Conservation (phyloP, 2,113 vertebrate genomes). For the Cephalopholis sonnerati region DNA sequence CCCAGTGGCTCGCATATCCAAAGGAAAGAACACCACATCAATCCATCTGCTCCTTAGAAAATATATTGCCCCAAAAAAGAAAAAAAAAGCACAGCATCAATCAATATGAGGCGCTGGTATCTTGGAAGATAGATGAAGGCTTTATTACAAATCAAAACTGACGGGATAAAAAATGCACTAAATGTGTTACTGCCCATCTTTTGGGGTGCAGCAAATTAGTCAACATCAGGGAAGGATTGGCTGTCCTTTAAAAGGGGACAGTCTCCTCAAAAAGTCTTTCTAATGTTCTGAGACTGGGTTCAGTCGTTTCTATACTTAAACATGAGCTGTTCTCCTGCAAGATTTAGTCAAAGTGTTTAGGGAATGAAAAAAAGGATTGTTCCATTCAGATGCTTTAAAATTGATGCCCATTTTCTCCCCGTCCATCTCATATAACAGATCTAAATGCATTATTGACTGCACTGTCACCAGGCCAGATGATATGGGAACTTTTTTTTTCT, state of each 20-base stretch:
- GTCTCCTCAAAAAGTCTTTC: not conserved
- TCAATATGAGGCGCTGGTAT: slow-evolving; percentile 26
- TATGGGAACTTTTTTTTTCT: not conserved
- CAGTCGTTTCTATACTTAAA: not conserved
- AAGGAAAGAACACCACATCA: slow-evolving; percentile 38
- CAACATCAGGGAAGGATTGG: slow-evolving; percentile 13
- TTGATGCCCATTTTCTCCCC: not conserved
- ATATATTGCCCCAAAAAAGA: slow-evolving; percentile 4
- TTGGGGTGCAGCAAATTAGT: slow-evolving; percentile 36
- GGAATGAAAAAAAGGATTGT: not conserved
- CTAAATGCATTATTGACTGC: slow-evolving; percentile 2
- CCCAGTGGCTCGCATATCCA: slow-evolving; percentile 33
- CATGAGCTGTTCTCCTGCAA: not conserved
- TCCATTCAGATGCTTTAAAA: not conserved
- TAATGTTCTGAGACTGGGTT: not conserved
- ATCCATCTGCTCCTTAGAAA: slow-evolving; percentile 58
- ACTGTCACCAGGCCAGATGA: slow-evolving; percentile 6
- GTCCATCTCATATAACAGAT: not conserved
- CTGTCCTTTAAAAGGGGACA: slow-evolving; percentile 13
- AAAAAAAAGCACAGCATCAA: slow-evolving; percentile 10
- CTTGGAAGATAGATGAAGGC: slow-evolving; percentile 47
- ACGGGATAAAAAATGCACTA: slow-evolving; percentile 21
- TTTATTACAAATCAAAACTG: slow-evolving; percentile 55
- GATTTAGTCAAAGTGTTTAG: not conserved
- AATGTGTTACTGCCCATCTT: slow-evolving; percentile 25